These are phyloP conservation scores for Eurosta solidaginis DNA, from an alignment of 1,140 invertebrate genomes.

Conservation along the genomic window DNA sequence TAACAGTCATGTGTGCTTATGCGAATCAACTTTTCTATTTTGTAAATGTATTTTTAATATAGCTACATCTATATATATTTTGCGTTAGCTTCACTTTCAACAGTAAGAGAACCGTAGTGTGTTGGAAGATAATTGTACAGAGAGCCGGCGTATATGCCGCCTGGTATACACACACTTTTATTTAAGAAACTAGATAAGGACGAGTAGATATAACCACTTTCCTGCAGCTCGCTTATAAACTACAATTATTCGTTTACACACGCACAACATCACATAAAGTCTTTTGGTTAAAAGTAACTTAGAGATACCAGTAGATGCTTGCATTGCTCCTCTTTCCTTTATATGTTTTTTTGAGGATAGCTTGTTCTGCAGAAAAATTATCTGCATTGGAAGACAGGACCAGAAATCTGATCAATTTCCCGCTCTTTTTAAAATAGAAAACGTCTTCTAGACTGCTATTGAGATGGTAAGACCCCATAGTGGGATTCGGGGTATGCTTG, in stretches of 20 bases:
- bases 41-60: neutral
- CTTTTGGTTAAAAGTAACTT: neutral
- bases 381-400: no score
- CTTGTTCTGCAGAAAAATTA: no score
- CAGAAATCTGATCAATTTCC: no score
- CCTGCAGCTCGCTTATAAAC: neutral
- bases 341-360: no score
- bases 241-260: conserved; percentile 10
- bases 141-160: no score
- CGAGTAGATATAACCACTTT: neutral
- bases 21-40: neutral
- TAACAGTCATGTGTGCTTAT: neutral
- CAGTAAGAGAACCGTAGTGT: no score
- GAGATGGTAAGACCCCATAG: no score
- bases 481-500: no score
- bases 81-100: neutral
- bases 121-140: no score
- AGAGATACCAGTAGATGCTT: neutral
- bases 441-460: no score
- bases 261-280: neutral
- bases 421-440: no score
- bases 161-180: neutral
- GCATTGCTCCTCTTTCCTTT: no score
- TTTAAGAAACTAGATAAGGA: neutral
- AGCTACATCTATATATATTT: neutral